Percentiles rank a stretch among this genome's conserved stretches.
Evolutionary conservation across 2,888 invertebrate species (phyloP).

Genomic region (Ypsolopha sequella): DNA sequence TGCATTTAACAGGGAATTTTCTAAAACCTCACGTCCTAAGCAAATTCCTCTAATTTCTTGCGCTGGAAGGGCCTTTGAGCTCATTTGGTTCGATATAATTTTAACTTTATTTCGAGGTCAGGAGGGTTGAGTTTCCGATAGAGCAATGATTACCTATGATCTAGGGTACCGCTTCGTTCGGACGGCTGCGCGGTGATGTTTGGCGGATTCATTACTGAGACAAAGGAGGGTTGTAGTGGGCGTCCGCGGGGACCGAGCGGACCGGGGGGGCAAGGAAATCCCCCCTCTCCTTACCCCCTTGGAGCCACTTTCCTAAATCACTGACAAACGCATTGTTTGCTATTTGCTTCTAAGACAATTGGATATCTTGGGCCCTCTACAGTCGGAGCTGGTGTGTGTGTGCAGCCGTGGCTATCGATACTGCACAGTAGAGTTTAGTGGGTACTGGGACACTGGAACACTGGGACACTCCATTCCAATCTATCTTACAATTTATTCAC

Average conservation of each 20-base stretch:
- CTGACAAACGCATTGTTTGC: slow-evolving; percentile 51
- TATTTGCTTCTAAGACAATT: neutral
- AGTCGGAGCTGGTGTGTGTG: too few species aligned
- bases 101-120: slow-evolving; percentile 10
- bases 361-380: too few species aligned
- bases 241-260: slow-evolving; percentile 12
- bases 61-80: neutral
- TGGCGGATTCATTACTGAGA: slow-evolving; percentile 68
- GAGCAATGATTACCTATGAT: slow-evolving; percentile 40
- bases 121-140: slow-evolving; percentile 34
- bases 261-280: slow-evolving; percentile 15
- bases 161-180: slow-evolving; percentile 33
- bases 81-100: slow-evolving; percentile 7
- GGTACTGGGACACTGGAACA: too few species aligned
- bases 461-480: too few species aligned
- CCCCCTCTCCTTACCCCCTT: slow-evolving; percentile 15
- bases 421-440: too few species aligned
- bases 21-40: slow-evolving; percentile 52
- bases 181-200: slow-evolving; percentile 59
- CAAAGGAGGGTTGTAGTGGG: slow-evolving; percentile 34
- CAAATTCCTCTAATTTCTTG: slow-evolving; percentile 24
- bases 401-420: too few species aligned
- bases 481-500: too few species aligned
- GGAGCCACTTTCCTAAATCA: slow-evolving; percentile 66
- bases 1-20: slow-evolving; percentile 50